Evolutionary conservation across 2,113 vertebrate species (phyloP).

Genomic region (Chiloscyllium plagiosum): DNA sequence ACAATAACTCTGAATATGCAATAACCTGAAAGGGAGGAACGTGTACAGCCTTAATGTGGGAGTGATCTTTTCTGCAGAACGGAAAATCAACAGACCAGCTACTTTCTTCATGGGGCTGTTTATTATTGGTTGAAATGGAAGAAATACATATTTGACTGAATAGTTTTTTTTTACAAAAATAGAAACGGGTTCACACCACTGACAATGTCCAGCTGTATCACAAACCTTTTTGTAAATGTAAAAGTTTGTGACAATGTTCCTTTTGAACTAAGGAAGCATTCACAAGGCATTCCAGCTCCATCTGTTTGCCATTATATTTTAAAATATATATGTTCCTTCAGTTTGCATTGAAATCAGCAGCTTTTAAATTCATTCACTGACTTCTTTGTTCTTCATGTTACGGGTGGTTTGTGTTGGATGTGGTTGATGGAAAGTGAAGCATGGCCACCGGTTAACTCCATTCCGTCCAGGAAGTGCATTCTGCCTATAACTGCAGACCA

Average conservation of each 20-base stretch:
- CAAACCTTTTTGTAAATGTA: neutral
- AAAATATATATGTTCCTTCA: conserved; percentile 24
- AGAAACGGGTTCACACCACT: neutral
- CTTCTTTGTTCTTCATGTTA: conserved; percentile 18
- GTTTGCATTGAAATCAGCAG: neutral
- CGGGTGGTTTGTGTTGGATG: conserved; percentile 15
- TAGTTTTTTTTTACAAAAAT: neutral
- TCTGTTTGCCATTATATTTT: conserved; percentile 24
- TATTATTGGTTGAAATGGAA: neutral
- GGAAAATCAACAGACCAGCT: neutral
- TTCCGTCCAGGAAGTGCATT: neutral
- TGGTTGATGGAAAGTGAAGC: conserved; percentile 17
- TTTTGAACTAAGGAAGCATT: neutral
- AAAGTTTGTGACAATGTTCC: neutral
- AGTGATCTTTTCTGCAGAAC: neutral
- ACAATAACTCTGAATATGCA: neutral
- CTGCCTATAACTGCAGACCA: neutral
- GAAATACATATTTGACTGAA: neutral
- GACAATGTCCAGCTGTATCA: neutral
- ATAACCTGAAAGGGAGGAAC: neutral
- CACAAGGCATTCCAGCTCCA: conserved; percentile 2
- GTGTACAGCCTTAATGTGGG: neutral
- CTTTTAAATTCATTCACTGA: conserved; percentile 21
- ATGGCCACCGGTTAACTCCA: neutral
- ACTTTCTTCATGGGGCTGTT: neutral